A percentile compares a stretch with the other conserved stretches of the same genome.
Evolutionary conservation across 2,797 vertebrate genomes (phyloP).

Genomic region (Mionectes olivaceus): DNA sequence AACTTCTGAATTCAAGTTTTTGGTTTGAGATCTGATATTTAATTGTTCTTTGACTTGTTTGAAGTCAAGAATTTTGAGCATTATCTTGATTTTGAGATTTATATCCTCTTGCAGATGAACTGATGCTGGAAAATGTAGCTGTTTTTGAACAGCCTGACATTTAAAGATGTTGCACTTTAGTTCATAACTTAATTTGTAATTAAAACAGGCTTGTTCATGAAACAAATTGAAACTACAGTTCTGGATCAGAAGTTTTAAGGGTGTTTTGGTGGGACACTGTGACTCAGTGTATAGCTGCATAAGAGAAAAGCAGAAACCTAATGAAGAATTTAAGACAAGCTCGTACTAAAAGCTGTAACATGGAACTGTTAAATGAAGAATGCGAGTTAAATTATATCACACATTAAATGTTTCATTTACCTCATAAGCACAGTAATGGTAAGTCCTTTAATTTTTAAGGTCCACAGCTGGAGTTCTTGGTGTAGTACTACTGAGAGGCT

Average conservation of each 20-base stretch:
- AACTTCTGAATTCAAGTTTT: not conserved
- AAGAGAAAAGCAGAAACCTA: not conserved
- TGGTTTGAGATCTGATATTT: not conserved
- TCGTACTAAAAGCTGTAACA: not conserved
- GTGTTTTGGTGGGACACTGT: not conserved
- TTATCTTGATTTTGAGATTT: not conserved
- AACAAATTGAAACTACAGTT: not conserved
- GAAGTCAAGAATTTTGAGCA: not conserved
- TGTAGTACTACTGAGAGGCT: not conserved
- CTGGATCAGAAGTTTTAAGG: not conserved
- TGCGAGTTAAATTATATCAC: not conserved
- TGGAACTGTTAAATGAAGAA: not conserved
- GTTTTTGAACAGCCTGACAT: rapidly evolving
- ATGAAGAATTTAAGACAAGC: not conserved
- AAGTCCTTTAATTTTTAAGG: conserved; percentile 13
- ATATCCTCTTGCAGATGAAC: not conserved
- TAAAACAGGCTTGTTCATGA: not conserved
- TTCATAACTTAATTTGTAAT: not conserved
- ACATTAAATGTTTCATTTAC: conserved; percentile 16
- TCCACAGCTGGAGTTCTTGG: not conserved
- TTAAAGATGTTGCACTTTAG: not conserved
- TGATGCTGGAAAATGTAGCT: not conserved
- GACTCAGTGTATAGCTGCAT: not conserved
- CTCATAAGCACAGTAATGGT: not conserved
- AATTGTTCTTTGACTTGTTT: not conserved